phyloP scores from a whole-genome alignment of 2,888 invertebrate genomes.

The Thyatira batis region DNA sequence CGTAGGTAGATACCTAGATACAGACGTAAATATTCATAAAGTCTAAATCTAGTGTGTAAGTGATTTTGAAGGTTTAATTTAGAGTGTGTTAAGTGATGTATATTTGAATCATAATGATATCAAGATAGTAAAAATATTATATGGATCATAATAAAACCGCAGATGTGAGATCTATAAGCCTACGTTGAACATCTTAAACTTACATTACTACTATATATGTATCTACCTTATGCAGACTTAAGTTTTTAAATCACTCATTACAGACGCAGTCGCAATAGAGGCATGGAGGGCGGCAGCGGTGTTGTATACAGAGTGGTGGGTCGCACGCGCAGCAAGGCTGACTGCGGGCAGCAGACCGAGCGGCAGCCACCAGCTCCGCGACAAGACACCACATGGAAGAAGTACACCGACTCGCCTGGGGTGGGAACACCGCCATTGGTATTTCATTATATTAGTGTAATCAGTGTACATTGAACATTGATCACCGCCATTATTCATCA shows the following conservation, averaged over 20 bases:
- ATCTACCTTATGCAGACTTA: background rate
- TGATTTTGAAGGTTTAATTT: too few species aligned
- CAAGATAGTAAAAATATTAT: too few species aligned
- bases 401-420: constrained; percentile 85
- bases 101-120: too few species aligned
- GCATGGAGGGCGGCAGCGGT: constrained; percentile 82
- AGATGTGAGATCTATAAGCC: too few species aligned
- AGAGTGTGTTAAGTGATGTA: too few species aligned
- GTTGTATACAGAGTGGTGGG: constrained; percentile 78
- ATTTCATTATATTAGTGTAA: constrained; percentile 18
- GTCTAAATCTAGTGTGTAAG: too few species aligned
- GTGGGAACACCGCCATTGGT: constrained; percentile 82
- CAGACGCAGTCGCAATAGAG: constrained; percentile 81
- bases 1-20: too few species aligned
- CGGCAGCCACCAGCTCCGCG: constrained; percentile 62
- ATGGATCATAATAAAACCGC: too few species aligned
- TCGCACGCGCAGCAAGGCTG: constrained; percentile 73
- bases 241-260: constrained; percentile 10
- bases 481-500: background rate
- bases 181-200: too few species aligned
- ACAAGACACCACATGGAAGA: constrained; percentile 84
- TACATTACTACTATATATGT: background rate
- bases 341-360: constrained; percentile 79
- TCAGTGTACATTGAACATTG: background rate
- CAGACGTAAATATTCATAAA: too few species aligned